Base-by-base conservation (phyloP, 2,113 vertebrate species). In the Chloropsis cyanopogon region DNA sequence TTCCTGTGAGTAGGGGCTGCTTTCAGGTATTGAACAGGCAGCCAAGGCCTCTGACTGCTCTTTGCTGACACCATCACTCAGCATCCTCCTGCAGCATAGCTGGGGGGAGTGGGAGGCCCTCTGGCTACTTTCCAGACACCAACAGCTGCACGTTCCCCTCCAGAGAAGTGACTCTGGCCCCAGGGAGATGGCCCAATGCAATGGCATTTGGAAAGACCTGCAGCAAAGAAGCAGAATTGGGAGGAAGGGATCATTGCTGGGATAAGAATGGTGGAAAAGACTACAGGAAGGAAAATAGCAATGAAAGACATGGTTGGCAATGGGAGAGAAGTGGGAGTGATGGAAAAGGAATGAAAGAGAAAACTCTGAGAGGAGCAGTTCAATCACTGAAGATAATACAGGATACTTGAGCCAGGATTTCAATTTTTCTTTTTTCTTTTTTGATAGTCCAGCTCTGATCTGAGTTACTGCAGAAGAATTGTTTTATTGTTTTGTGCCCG, bases 381-480 rank as follows among this genome's bases (percentile, higher is more conserved):
- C 21, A 3, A 33, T 76, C 39, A 42, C 46, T 91, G 69, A 78
- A 64, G 69, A 66, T 82, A 86, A 81, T 35, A 68, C 10, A 50
- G 66, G 49, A 53, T 79, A 89, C 41, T 60, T 78, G 60, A 95
- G 35, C 31, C 69, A 89, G 41, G 17, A 65, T 73, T 88, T 66
- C 1, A 20, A 4, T 15, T 35, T 53, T 37, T 11, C 41, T 35
- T 35, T 53, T 25, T 61, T 56, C 18, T 44, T 28, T 72, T 50
- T 57, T 15, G 2, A 28, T 25, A 71, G 70, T 88, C 25, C 25
- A 82, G 4, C 50, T 94, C 39, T 90, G 66, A 33, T 88, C 25
- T 53, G 68, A 47, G 29, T 86, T 90, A 35, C 63, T 66, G 50
- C 18, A 88, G 79, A 94, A 86, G 85, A 94, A 94, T 81, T 92